A percentile compares a stretch with the other conserved stretches of the same genome.
phyloP scores from a whole-genome alignment of 2,888 invertebrate species.

The Stratiomys singularior region DNA sequence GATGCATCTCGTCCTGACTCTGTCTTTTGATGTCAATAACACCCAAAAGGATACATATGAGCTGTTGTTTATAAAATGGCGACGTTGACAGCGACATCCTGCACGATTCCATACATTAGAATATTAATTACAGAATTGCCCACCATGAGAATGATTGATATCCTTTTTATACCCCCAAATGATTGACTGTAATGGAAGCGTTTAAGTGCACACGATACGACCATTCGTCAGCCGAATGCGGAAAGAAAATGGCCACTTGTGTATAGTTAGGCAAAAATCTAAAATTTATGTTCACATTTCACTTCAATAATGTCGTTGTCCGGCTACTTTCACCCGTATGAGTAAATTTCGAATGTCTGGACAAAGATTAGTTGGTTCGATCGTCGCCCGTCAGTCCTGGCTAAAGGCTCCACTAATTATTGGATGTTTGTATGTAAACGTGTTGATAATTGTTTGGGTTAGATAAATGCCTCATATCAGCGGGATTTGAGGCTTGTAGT shows the following conservation, averaged over 20 bases:
- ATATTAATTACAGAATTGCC: slow-evolving; percentile 42
- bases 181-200: slow-evolving; percentile 47
- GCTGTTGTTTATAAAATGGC: neutral
- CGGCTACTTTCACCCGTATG: neutral
- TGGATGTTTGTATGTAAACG: neutral
- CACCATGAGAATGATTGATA: slow-evolving; percentile 46
- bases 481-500: too few relatives aligned
- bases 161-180: slow-evolving; percentile 41
- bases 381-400: neutral
- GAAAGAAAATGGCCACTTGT: slow-evolving; percentile 45
- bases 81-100: neutral
- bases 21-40: neutral
- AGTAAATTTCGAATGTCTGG: slow-evolving; percentile 38
- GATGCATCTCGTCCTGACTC: neutral
- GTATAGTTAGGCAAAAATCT: slow-evolving; percentile 36
- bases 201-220: slow-evolving; percentile 46
- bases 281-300: slow-evolving; percentile 30
- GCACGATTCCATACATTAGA: slow-evolving; percentile 43
- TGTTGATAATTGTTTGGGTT: neutral
- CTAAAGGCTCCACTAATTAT: slow-evolving; percentile 36
- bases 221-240: slow-evolving; percentile 38
- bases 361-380: slow-evolving; percentile 25
- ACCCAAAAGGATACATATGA: neutral
- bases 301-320: neutral
- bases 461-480: slow-evolving; percentile 14